Percentiles rank a stretch among this genome's conserved stretches.
Conservation (phyloP, 2,888 invertebrate species). For the Allophyes oxyacanthae region DNA sequence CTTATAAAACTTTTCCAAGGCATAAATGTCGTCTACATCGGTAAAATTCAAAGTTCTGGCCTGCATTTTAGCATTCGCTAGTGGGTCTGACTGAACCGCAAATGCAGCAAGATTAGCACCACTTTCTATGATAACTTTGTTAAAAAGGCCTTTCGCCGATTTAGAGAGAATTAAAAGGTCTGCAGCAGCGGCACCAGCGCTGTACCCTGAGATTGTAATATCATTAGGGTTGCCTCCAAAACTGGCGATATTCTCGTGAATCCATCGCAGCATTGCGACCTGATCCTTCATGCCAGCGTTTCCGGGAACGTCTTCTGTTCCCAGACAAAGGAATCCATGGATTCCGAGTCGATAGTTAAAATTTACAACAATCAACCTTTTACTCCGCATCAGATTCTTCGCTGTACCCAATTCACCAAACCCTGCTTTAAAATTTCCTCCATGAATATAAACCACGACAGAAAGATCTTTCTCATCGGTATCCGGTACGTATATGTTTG, state of each 20-base stretch:
- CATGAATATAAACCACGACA: slow-evolving; percentile 65
- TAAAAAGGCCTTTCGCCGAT: slow-evolving; percentile 63
- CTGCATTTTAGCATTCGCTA: slow-evolving; percentile 60
- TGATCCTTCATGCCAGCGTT: slow-evolving; percentile 76
- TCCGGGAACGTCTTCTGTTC: slow-evolving; percentile 66
- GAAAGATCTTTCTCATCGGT: slow-evolving; percentile 61
- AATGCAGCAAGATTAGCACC: slow-evolving; percentile 62
- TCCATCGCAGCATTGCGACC: slow-evolving; percentile 69
- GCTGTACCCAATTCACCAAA: slow-evolving; percentile 46
- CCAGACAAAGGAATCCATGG: slow-evolving; percentile 67
- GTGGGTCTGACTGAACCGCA: slow-evolving; percentile 63
- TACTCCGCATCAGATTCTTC: slow-evolving; percentile 49
- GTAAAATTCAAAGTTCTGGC: slow-evolving; percentile 60
- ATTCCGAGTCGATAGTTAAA: slow-evolving; percentile 69
- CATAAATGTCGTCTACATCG: slow-evolving; percentile 62
- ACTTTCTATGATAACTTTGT: slow-evolving; percentile 69
- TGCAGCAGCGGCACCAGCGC: slow-evolving; percentile 66
- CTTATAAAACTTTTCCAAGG: slow-evolving; percentile 70
- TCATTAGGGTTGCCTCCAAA: slow-evolving; percentile 73
- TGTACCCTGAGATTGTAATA: slow-evolving; percentile 66
- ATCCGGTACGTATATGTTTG: slow-evolving; percentile 76
- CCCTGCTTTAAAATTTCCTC: slow-evolving; percentile 63
- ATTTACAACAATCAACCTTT: slow-evolving; percentile 60
- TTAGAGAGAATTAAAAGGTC: slow-evolving; percentile 68
- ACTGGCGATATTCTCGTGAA: slow-evolving; percentile 66